A percentile compares a stretch with the other conserved stretches of the same genome.
Evolutionary conservation across 2,888 invertebrate species (phyloP).

Genomic region (Nomada hirtipes): DNA sequence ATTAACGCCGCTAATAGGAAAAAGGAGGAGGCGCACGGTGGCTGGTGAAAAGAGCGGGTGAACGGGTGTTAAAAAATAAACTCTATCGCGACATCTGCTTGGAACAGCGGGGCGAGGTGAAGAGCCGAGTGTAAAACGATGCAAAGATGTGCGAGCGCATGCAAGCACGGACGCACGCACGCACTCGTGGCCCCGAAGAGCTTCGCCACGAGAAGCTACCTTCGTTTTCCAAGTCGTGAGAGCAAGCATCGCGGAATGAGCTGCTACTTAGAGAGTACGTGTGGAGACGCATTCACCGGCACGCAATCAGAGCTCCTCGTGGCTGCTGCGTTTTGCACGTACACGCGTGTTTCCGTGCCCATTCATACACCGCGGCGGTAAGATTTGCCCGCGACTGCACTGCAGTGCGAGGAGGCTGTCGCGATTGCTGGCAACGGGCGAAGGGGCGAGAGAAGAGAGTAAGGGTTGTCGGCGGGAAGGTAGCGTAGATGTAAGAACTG

Average conservation of each 20-base stretch:
- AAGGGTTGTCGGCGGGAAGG: constrained; percentile 12
- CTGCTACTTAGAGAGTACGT: constrained; percentile 76
- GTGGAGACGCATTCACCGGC: constrained; percentile 76
- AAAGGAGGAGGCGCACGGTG: constrained; percentile 21
- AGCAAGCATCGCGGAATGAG: constrained; percentile 76
- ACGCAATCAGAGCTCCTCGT: constrained; percentile 75
- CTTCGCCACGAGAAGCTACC: constrained; percentile 51
- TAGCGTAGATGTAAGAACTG: too few species aligned
- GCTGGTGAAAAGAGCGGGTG: constrained; percentile 49
- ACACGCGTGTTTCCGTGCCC: constrained; percentile 43
- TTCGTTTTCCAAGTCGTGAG: constrained; percentile 68
- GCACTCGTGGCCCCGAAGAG: constrained; percentile 43
- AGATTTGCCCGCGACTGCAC: constrained; percentile 52
- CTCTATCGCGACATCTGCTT: constrained; percentile 11
- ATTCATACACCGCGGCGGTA: constrained; percentile 44
- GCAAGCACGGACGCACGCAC: constrained; percentile 22
- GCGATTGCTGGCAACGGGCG: not conserved
- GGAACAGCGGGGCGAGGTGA: not conserved
- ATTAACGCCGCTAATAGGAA: constrained; percentile 54
- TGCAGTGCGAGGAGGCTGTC: not conserved
- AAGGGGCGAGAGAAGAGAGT: constrained; percentile 1
- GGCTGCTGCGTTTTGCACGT: constrained; percentile 47
- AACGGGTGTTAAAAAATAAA: constrained; percentile 26
- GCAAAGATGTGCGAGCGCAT: not conserved
- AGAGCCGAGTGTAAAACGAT: constrained; percentile 3